Base-by-base conservation (phyloP, 2,797 vertebrate genomes). In the Arnoldichthys spilopterus region DNA sequence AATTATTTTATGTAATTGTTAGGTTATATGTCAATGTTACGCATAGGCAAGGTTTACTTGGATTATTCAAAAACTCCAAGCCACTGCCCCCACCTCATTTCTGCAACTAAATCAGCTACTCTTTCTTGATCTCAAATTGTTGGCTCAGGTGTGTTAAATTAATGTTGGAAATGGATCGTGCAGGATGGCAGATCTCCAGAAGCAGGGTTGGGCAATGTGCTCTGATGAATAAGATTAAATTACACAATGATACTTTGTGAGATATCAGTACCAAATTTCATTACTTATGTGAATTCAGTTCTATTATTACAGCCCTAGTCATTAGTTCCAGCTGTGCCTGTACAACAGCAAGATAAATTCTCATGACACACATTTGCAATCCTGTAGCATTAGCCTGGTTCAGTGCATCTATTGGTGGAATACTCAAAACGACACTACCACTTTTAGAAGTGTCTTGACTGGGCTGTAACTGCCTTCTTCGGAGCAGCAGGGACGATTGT, bases 141-240 rank as follows among this genome's bases (percentile, higher is more conserved):
- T 12, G 2, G 30, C n/a, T 63, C 67, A 71, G 30, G 58, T 40
- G 3, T 8, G 45, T 71, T 32, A 9, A 26, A 71, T 77, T 63
- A 71, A 32, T 47, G 1, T 18, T 54, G 32, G 9, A 64, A 62
- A 15, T 59, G n/a, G 7, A 2, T 4, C 53, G n/a, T 37, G 43
- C 15, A 24, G 1, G 6, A 4, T 34, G 40, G 51, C 43, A 49
- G 5, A 12, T 43, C 30, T 70, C 66, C n/a, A 51, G 30, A 13
- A 67, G 37, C 49, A 56, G 3, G 16, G 6, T 51, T 16, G 26
- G 45, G 22, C 13, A n/a, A 62, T 6, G 0, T 24, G 26, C 26
- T 24, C 5, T 34, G 47, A 34, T 70, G 22, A 49, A 37, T 12
- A 64, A 64, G 24, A 37, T 62, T 59, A 77, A 34, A 7, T 69